Percentiles rank a stretch among this genome's conserved stretches.
These are phyloP conservation scores for Lanius ludovicianus DNA, from an alignment of 2,113 vertebrate species.

Conservation along the genomic window DNA sequence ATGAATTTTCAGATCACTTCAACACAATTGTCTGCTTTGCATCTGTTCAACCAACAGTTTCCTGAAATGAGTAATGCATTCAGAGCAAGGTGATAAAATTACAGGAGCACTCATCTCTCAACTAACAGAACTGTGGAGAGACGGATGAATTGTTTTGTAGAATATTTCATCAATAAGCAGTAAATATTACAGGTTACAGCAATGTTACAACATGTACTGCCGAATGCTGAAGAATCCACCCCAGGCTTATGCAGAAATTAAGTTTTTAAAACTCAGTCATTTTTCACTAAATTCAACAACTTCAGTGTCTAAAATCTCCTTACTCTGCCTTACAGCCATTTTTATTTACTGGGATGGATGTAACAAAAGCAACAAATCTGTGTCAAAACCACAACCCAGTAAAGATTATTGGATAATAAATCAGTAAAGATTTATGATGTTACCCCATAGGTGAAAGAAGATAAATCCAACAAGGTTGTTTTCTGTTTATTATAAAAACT, in stretches of 20 bases:
- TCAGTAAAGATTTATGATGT: slow-evolving; percentile 28
- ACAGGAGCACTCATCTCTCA: neutral
- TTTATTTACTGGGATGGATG: neutral
- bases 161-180: slow-evolving; percentile 33
- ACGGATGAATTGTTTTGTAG: neutral
- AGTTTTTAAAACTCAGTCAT: slow-evolving; percentile 39
- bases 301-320: slow-evolving; percentile 36
- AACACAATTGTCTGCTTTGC: neutral
- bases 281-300: slow-evolving; percentile 60
- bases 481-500: slow-evolving; percentile 48
- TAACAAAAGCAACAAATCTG: slow-evolving; percentile 1
- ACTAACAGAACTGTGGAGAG: neutral
- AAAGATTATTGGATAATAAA: slow-evolving; percentile 32
- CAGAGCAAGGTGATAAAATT: neutral
- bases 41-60: neutral
- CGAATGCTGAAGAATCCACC: neutral
- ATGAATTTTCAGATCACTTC: slow-evolving; percentile 31
- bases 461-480: slow-evolving; percentile 36
- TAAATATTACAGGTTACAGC: slow-evolving; percentile 49
- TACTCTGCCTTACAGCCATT: slow-evolving; percentile 19
- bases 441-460: neutral
- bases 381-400: neutral
- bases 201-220: slow-evolving; percentile 1
- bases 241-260: neutral
- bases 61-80: neutral